Evolutionary conservation across 1,140 invertebrate species (phyloP), one percentile per base, ranked within the genome.

Genomic region (Phenacoccus solenopsis): DNA sequence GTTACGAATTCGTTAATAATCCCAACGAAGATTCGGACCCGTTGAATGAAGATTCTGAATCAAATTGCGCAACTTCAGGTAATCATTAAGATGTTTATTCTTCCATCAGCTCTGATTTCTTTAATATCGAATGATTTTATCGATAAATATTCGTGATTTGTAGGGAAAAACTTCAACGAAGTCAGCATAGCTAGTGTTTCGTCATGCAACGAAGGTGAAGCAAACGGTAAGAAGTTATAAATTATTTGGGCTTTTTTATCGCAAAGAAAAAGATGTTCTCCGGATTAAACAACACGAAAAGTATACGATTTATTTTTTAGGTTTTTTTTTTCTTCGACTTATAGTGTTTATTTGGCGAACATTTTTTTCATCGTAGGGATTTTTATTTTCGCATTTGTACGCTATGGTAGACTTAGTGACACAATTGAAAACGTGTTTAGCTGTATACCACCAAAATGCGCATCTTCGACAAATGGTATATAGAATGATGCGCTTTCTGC

Each of bases 1-100:
- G 59, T 64, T 64, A 64, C 59, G 59, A 64, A 64, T 64, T 24
- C 59, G 59, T 24, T 24, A 64, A 64, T 64, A 64, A 64, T 64
- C 21, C 25, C 10, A 24, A 22, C 25, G 59, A 64, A 9, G 59
- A 64, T 64, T 25, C 59, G 59, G 59, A 64, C 25, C 59, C 59
- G 21, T 20, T 64, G 10, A 64, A 64, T 25, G 59, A 64, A 20
- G 59, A 64, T 27, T 64, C 59, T 10, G 59, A 64, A 64, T 64
- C 59, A 25, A 64, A 64, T 20, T 64, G 59, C 25, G 59, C 59
- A 25, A 64, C 22, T 64, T 64, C 59, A 64, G 59, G 59, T 64
- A 64, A 25, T 24, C 25, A 64, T 27, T 10, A 49, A 16, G 38
- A 49, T 49, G 30, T 32, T 32, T 32, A 5, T 49, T 49, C 38